Conservation (phyloP, 1,140 invertebrate genomes). For the Bilobella aurantiaca region DNA sequence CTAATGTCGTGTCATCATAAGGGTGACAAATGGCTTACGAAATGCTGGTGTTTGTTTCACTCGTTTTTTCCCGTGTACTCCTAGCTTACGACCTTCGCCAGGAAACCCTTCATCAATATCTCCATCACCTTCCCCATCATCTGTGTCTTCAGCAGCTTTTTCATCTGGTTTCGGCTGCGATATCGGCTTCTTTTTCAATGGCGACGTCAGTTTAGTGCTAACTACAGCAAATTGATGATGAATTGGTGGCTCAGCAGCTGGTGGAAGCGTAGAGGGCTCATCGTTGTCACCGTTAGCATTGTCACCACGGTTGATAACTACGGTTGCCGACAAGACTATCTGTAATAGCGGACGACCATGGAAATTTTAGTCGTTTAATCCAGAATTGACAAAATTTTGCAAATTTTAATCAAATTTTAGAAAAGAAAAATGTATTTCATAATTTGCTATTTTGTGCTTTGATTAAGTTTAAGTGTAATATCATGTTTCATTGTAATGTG, state of each 20-base stretch:
- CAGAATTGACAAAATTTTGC: too few relatives aligned
- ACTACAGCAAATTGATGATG: background rate
- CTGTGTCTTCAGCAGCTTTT: background rate
- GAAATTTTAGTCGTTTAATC: too few relatives aligned
- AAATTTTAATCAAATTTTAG: too few relatives aligned
- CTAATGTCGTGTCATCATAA: background rate
- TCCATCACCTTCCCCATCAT: background rate
- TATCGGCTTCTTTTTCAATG: background rate
- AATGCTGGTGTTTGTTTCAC: background rate
- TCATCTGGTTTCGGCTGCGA: background rate
- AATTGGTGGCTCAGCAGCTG: background rate
- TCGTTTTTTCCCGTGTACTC: background rate
- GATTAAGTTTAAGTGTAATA: too few relatives aligned
- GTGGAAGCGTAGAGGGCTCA: background rate
- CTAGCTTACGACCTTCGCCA: background rate
- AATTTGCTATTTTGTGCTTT: too few relatives aligned
- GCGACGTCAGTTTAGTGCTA: background rate
- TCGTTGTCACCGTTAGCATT: conserved; percentile 6
- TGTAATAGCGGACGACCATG: too few relatives aligned
- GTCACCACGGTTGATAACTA: background rate
- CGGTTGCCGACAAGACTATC: too few relatives aligned
- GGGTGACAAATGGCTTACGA: background rate
- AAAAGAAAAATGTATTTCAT: too few relatives aligned
- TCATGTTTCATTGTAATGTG: too few relatives aligned
- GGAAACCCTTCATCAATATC: background rate